These are phyloP conservation scores for Turritopsis dohrnii DNA, from an alignment of 30 jellyfish, hydroid and myxozoan genomes.

Conservation along the genomic window DNA sequence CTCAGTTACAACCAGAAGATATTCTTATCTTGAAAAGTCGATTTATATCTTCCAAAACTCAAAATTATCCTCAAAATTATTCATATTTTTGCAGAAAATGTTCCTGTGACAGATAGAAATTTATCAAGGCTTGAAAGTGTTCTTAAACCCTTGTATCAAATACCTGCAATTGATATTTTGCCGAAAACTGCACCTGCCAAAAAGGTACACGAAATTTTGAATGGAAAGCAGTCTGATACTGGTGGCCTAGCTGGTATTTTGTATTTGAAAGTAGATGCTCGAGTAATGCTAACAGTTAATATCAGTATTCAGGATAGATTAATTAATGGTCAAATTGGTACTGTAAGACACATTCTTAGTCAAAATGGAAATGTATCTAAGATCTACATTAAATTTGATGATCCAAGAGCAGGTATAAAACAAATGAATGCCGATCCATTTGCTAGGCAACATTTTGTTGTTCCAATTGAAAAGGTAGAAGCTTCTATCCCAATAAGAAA, in stretches of 20 bases:
- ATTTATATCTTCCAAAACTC: not conserved
- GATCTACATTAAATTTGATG: constrained; percentile 29
- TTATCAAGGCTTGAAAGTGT: constrained; percentile 7
- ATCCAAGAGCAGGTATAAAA: constrained; percentile 20
- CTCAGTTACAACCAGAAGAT: not conserved
- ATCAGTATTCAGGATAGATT: constrained; percentile 31
- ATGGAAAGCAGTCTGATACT: constrained; percentile 12
- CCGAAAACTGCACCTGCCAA: not conserved
- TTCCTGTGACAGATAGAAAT: not conserved
- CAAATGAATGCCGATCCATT: not conserved
- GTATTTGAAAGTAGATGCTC: constrained; percentile 12
- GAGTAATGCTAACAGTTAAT: constrained; percentile 23
- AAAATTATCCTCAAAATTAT: constrained; percentile 2
- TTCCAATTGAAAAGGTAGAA: constrained; percentile 18
- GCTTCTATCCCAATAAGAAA: not conserved
- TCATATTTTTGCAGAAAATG: constrained; percentile 29
- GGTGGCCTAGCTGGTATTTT: constrained; percentile 15
- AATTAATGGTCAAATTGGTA: constrained; percentile 40
- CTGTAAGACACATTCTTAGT: not conserved
- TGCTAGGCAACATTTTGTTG: not conserved
- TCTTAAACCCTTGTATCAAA: not conserved
- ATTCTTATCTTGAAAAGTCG: not conserved
- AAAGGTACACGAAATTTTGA: not conserved
- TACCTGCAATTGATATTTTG: constrained; percentile 15
- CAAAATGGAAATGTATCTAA: constrained; percentile 15